Conservation (phyloP, 1,140 invertebrate species). For the Drosophila guanche region DNA sequence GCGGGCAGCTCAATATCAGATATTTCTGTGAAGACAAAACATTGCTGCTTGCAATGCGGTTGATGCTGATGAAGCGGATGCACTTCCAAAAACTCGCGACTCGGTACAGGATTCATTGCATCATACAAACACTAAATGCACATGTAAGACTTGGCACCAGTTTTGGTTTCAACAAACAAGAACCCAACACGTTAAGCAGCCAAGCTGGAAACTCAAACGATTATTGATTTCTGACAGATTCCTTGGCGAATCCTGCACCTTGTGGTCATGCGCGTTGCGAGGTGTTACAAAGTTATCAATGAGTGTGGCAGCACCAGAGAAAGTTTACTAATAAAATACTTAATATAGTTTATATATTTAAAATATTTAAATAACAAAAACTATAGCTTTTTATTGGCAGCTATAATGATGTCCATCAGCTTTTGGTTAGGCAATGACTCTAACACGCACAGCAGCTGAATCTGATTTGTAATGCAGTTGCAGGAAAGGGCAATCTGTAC, state of each 20-base stretch:
- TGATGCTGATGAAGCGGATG: constrained; percentile 80
- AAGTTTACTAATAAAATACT: neutral
- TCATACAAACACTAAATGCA: constrained; percentile 7
- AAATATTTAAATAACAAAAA: constrained; percentile 3
- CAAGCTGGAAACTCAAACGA: constrained; percentile 16
- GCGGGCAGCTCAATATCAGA: constrained; percentile 81
- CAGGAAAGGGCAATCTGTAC: constrained; percentile 89
- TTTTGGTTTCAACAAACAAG: constrained; percentile 29
- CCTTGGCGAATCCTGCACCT: constrained; percentile 9
- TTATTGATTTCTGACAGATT: constrained; percentile 34
- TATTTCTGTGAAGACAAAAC: constrained; percentile 83
- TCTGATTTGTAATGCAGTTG: constrained; percentile 90
- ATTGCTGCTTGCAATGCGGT: constrained; percentile 82
- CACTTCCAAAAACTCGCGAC: constrained; percentile 79
- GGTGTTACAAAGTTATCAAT: neutral
- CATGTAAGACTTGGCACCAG: neutral
- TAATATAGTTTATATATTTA: too few species aligned
- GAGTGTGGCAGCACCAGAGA: constrained; percentile 19
- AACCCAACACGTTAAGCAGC: constrained; percentile 2
- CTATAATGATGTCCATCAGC: constrained; percentile 86
- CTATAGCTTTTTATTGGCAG: constrained; percentile 70
- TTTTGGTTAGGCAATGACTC: constrained; percentile 86
- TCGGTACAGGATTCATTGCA: constrained; percentile 81
- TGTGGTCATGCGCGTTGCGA: constrained; percentile 29
- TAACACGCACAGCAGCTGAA: constrained; percentile 85